A percentile compares a stretch with the other conserved stretches of the same genome.
Evolutionary conservation across 2,797 vertebrate genomes (phyloP).

Genomic region (Coendou prehensilis): DNA sequence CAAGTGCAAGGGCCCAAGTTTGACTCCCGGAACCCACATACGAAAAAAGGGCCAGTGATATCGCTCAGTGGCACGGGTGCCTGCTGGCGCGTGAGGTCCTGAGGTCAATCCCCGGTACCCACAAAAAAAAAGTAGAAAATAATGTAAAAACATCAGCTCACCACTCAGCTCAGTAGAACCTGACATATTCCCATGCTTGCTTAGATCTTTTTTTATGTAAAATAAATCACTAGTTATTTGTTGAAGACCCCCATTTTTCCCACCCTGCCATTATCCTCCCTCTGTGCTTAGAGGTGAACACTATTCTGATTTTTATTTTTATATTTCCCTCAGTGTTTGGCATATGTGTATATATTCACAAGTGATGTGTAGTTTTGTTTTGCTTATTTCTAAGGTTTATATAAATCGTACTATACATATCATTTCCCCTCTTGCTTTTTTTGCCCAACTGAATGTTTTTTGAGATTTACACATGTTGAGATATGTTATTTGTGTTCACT

Average conservation of each 20-base stretch:
- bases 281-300: neutral
- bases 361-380: constrained; percentile 56
- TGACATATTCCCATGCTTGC: constrained; percentile 34
- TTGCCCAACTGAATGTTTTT: neutral
- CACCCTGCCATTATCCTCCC: neutral
- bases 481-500: constrained; percentile 38
- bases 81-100: too few species aligned
- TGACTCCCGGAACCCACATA: too few species aligned
- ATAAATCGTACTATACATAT: constrained; percentile 59
- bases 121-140: constrained; percentile 38
- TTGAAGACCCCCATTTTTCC: neutral
- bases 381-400: constrained; percentile 64
- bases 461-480: constrained; percentile 58
- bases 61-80: too few species aligned
- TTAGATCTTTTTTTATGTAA: neutral
- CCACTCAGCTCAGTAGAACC: constrained; percentile 18
- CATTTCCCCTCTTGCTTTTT: constrained; percentile 53
- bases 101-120: too few species aligned
- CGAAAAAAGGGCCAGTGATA: too few species aligned
- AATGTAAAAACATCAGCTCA: neutral
- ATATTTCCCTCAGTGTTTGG: constrained; percentile 57
- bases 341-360: constrained; percentile 52
- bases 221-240: constrained; percentile 30
- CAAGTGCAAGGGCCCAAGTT: too few species aligned
- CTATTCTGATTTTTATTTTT: constrained; percentile 41